Evolutionary conservation across 2,888 invertebrate species (phyloP), one percentile per base, ranked within the genome.

Genomic region (Papilio protenor): DNA sequence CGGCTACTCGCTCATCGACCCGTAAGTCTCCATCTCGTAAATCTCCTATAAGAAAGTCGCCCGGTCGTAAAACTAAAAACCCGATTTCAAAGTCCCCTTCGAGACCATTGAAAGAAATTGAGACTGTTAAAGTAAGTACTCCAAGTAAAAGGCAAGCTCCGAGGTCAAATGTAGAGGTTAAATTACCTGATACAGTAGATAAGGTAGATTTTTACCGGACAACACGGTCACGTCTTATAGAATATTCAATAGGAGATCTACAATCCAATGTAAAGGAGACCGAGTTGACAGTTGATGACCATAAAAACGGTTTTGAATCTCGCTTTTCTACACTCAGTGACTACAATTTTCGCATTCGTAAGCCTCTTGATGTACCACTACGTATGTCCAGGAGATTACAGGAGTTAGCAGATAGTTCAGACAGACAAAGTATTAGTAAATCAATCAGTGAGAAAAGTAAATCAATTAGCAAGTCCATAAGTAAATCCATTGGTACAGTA

Each of bases 1-100:
- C 92, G 77, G 85, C 87, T 80, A 89, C 88, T 79, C 90, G 90
- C 49, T 81, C 77, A 40, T 61, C 79, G 45, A 73, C 80, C 73
- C 81, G 80, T 61, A 83, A 82, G 69, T 86, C 90, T 12, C 88
- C 93, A 55, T 89, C 91, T 23, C 92, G 95, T 8, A 95, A 95
- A 83, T 95, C 95, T 40, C 95, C 95, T 21, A 88, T 94, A 16
- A 89, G 95, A 71, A 95, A 95, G 79, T 95, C 95, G 14, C 95
- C 95, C 4, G 90, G 91, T 80, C 90, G 94, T 78, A 94, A 94
- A 83, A 87, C 93, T 79, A 94, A 94, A 81, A 94, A 92, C 12
- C 92, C 94, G 27, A 90, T 92, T 33, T 89, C 94, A 73, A 95
- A 94, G 81, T 94, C 94, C 0, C 94, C 94, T 1, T 91, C 94